phyloP scores from a whole-genome alignment of 2,797 vertebrate genomes.

The Argentina silus region DNA sequence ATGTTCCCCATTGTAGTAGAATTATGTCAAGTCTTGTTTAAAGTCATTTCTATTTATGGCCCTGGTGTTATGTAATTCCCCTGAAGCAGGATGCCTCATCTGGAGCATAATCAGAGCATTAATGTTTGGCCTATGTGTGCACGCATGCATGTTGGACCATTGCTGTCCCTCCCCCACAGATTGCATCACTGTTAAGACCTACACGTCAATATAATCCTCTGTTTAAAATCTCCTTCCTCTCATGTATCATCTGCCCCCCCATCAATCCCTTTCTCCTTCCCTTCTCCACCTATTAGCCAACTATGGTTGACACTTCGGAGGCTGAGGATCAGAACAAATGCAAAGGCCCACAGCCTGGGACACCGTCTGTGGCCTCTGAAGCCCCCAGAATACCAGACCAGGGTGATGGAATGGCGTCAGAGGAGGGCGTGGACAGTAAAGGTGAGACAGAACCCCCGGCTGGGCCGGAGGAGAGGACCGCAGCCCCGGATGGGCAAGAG shows the following conservation, averaged over 20 bases:
- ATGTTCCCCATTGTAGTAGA: background rate
- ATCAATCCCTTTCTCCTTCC: background rate
- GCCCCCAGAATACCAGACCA: conserved; percentile 67
- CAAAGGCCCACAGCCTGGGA: conserved; percentile 62
- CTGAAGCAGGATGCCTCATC: conserved; percentile 63
- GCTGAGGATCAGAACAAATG: conserved; percentile 77
- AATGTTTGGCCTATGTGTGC: conserved; percentile 22
- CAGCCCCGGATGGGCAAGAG: conserved; percentile 3
- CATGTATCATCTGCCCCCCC: conserved; percentile 5
- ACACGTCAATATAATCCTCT: conserved; percentile 56
- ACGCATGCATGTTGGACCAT: conserved; percentile 51
- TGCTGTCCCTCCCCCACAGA: conserved; percentile 38
- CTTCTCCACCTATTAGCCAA: conserved; percentile 53
- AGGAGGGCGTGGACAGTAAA: conserved; percentile 61
- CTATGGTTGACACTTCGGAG: conserved; percentile 84
- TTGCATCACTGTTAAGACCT: conserved; percentile 57
- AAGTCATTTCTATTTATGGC: conserved; percentile 47
- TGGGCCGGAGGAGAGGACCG: conserved; percentile 9
- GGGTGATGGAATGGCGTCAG: conserved; percentile 64
- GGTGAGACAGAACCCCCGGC: conserved; percentile 64
- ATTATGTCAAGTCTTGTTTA: background rate
- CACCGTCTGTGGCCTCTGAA: conserved; percentile 63
- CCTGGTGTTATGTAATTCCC: conserved; percentile 67
- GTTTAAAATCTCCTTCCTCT: conserved; percentile 34
- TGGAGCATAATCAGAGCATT: conserved; percentile 56